Base-by-base conservation (phyloP, 1,140 invertebrate species). In the Papilio polyxenes region DNA sequence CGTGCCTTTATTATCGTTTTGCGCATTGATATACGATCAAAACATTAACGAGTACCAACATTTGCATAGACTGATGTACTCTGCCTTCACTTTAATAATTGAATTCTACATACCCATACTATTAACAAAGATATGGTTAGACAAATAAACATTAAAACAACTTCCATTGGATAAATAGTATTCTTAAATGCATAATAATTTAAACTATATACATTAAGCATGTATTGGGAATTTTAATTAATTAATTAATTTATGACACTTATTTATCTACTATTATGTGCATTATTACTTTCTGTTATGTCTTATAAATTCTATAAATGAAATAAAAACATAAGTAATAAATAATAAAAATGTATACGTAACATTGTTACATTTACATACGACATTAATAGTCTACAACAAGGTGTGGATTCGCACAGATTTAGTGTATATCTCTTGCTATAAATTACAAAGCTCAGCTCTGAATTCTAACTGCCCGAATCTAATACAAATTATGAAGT, bases 1-100 rank as follows among this genome's bases (percentile, higher is more conserved):
- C 83, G 86, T 84, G 83, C 80, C 85, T 87, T 83, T 85, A 78
- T 84, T 85, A 83, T 82, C 82, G 77, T 83, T 75, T 81, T 82
- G 48, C 37, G 20, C 17, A 44, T 80, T 80, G 59, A 80, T 80
- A 65, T 80, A 80, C 44, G 75, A 53, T 23, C 23, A 77, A 77
- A 77, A 77, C 48, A 77, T 49, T 48, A 9, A 77, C 65, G 13
- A 72, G 31, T 23, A 65, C 11, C 23, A 15, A 72, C 65, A 72
- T 72, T 40, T 72, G 65, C 65, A 72, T 72, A 31, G 11, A 65
- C 62, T 11, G 6, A 69, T 37, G 5, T 72, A 65, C n/a, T 65
- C 4, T 72, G 6, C 23, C 7, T 37, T 15, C 13, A 62, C 23
- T 65, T 13, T 65, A 65, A 65, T 65, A 65, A 65, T 65, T 11